Conservation (phyloP, 2,113 vertebrate genomes). For the Hemiscyllium ocellatum region DNA sequence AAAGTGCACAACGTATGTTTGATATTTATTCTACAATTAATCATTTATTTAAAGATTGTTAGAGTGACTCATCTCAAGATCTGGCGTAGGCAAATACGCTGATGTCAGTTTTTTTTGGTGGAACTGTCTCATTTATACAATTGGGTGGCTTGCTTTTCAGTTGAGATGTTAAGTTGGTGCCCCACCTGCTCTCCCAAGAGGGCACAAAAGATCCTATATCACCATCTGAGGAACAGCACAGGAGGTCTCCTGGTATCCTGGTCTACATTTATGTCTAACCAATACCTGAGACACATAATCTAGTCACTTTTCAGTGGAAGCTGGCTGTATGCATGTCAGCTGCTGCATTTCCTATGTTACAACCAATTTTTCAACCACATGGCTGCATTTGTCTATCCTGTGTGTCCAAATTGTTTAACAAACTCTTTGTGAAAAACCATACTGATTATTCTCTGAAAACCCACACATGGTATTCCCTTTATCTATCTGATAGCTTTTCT, state of each 20-base stretch:
- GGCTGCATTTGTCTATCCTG: too few relatives aligned
- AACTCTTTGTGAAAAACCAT: neutral
- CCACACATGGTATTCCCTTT: neutral
- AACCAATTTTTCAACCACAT: neutral
- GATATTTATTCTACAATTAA: neutral
- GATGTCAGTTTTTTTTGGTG: neutral
- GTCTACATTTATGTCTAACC: neutral
- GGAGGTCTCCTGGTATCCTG: neutral
- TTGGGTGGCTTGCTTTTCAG: neutral
- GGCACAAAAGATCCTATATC: neutral
- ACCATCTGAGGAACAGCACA: neutral
- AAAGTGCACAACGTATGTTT: neutral
- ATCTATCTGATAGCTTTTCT: neutral
- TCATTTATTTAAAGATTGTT: constrained; percentile 17
- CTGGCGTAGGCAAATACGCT: neutral
- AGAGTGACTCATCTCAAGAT: neutral
- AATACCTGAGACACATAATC: neutral
- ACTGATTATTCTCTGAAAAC: neutral
- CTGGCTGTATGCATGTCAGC: neutral
- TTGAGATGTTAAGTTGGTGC: neutral
- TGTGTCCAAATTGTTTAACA: neutral
- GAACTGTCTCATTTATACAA: neutral
- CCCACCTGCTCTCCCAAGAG: neutral
- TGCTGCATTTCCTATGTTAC: neutral
- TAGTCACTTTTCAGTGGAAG: neutral